phyloP scores from a whole-genome alignment of 2,113 vertebrate genomes.

The Nothobranchius kuhntae region DNA sequence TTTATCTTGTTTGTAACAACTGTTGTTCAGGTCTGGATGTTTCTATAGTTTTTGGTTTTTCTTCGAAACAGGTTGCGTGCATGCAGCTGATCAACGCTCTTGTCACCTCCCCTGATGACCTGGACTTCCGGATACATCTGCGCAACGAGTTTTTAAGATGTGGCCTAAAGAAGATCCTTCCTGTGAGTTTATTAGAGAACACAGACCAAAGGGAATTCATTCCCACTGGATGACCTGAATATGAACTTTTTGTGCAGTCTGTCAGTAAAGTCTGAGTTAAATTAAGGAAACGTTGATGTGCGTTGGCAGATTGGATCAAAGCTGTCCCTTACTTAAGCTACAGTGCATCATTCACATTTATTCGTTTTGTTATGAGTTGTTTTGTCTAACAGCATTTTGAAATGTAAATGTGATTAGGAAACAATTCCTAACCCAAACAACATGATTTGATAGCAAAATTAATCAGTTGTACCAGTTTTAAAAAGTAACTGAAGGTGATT shows the following conservation, averaged over 20 bases:
- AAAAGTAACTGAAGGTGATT: not conserved
- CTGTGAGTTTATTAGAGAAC: constrained; percentile 81
- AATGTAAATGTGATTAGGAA: not conserved
- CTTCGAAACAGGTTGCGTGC: constrained; percentile 86
- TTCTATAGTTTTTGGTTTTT: constrained; percentile 18
- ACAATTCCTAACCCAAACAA: not conserved
- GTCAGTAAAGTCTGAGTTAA: too few species aligned
- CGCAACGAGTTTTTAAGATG: constrained; percentile 96
- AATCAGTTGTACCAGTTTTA: not conserved
- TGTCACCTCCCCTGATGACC: constrained; percentile 93
- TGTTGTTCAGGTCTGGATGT: not conserved
- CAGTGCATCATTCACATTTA: too few species aligned
- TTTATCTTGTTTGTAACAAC: not conserved
- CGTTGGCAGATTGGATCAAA: too few species aligned
- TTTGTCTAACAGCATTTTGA: too few species aligned
- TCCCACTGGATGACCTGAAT: not conserved
- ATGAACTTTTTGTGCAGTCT: too few species aligned
- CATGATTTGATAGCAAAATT: not conserved
- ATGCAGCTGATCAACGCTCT: constrained; percentile 99
- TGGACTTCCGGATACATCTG: constrained; percentile 98
- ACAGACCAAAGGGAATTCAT: not conserved
- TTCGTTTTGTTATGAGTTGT: too few species aligned
- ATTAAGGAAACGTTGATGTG: not conserved
- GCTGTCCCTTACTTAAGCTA: too few species aligned
- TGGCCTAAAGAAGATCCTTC: constrained; percentile 91